Percentiles rank a stretch among this genome's conserved stretches.
These are phyloP conservation scores for Masnerella sp. DNA, from an alignment of 2,888 invertebrate species.

Conservation along the genomic window DNA sequence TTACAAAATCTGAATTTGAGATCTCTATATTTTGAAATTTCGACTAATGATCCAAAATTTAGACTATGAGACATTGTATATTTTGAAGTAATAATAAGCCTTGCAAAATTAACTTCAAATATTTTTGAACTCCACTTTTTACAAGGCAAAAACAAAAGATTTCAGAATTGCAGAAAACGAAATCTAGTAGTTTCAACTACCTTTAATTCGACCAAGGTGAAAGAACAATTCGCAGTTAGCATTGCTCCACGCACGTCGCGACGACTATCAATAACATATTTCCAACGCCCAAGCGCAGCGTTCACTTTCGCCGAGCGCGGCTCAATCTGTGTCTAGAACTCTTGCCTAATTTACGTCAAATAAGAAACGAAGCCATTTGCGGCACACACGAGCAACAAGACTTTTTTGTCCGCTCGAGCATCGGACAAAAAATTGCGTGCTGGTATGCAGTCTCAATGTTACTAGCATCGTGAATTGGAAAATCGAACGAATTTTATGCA, in stretches of 20 bases:
- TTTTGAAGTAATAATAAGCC: no score
- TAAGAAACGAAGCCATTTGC: conserved; percentile 53
- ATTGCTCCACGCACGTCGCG: conserved; percentile 43
- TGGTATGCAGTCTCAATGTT: conserved; percentile 21
- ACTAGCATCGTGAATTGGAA: conserved; percentile 20
- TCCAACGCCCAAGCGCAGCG: conserved; percentile 51
- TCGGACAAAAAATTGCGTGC: conserved; percentile 18
- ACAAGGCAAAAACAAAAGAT: no score
- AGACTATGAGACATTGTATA: no score
- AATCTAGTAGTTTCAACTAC: no score
- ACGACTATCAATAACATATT: conserved; percentile 39
- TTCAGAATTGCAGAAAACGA: no score
- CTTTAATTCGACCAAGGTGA: no score
- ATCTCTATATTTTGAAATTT: no score
- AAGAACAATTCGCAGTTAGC: conserved; percentile 9
- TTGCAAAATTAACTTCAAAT: no score
- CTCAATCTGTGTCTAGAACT: conserved; percentile 50
- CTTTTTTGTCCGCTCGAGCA: conserved; percentile 26
- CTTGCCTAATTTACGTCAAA: conserved; percentile 57
- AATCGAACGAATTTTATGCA: conserved; percentile 30
- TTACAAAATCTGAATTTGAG: no score
- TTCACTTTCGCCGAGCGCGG: conserved; percentile 50
- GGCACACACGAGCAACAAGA: conserved; percentile 20
- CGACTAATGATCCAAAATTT: no score
- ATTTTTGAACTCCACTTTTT: no score